Evolutionary conservation across 2,113 vertebrate species (phyloP), one percentile per base, ranked within the genome.

Genomic region (Carlito syrichta): DNA sequence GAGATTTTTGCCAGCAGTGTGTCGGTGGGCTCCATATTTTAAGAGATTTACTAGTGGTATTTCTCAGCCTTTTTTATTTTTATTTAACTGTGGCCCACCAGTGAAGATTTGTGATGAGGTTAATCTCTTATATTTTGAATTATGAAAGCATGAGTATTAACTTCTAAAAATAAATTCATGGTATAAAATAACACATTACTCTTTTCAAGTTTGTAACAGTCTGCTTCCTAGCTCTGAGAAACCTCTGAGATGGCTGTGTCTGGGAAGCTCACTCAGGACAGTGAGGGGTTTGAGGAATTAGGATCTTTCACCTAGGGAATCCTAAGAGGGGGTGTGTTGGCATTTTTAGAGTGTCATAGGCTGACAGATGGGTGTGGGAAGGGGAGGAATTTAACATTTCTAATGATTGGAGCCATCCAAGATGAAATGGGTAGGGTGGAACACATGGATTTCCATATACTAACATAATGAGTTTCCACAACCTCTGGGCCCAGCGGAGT

Each of bases 131-230:
- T 54, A 73, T 94, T 94, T 93, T 92, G 69, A 94, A 60, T 96
- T 85, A 82, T 82, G 90, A 95, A 95, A 95, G 71, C 43, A 56
- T 50, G 86, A n/a, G 19, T 92, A 66, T 87, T 96, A 89, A 83
- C 96, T 94, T 73, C 78, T 43, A n/a, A 14, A 90, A 88, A 86
- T 54, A 95, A 90, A 88, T 92, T 83, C n/a, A 35, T 19, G 54
- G 66, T 74, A 8, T 86, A 43, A 22, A 12, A 4, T 12, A 82
- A 38, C 60, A 11, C 32, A 2, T 91, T 60, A 45, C 7, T 84
- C 83, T 92, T 43, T 66, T 38, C 52, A 50, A 54, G 81, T 9
- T n/a, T 4, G 2, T 50, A 20, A n/a, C 32, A 8, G 1, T 9
- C 30, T 20, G n/a, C n/a, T n/a, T n/a, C n/a, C n/a, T n/a, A 10